phyloP scores from a whole-genome alignment of 1,140 invertebrate genomes.

The Contarinia nasturtii region DNA sequence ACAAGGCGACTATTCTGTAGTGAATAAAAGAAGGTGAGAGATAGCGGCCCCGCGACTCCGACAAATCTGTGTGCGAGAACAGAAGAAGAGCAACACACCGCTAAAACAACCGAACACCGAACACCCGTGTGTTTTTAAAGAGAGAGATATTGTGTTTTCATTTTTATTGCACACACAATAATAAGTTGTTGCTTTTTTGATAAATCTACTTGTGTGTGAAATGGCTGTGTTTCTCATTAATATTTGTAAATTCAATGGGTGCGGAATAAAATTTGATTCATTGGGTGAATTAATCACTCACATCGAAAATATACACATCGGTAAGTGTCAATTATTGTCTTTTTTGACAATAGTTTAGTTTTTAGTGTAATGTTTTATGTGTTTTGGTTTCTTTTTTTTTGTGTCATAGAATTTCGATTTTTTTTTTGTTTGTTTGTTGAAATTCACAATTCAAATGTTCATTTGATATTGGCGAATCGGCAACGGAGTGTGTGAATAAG shows the following conservation, averaged over 20 bases:
- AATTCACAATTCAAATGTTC: no score
- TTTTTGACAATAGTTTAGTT: no score
- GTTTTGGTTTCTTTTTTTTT: no score
- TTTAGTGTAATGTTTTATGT: no score
- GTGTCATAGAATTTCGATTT: no score
- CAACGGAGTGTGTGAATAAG: no score
- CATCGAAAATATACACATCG: conserved; percentile 69
- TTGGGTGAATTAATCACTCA: conserved; percentile 62
- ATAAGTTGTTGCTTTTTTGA: conserved; percentile 1
- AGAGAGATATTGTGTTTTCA: not conserved
- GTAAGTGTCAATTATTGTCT: conserved; percentile 33
- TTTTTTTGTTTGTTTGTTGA: no score
- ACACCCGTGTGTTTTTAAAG: not conserved
- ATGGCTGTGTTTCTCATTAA: conserved; percentile 78
- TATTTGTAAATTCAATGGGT: conserved; percentile 71
- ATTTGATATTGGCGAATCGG: no score
- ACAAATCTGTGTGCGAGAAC: not conserved
- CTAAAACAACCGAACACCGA: not conserved
- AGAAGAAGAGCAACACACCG: not conserved
- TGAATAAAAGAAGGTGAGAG: not conserved
- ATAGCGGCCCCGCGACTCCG: not conserved
- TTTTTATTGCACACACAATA: not conserved
- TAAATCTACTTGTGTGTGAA: conserved; percentile 13
- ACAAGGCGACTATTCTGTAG: not conserved
- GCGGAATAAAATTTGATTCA: conserved; percentile 60